A percentile compares a stretch with the other conserved stretches of the same genome.
Conservation (phyloP, 2,888 invertebrate species). For the Apamea anceps region DNA sequence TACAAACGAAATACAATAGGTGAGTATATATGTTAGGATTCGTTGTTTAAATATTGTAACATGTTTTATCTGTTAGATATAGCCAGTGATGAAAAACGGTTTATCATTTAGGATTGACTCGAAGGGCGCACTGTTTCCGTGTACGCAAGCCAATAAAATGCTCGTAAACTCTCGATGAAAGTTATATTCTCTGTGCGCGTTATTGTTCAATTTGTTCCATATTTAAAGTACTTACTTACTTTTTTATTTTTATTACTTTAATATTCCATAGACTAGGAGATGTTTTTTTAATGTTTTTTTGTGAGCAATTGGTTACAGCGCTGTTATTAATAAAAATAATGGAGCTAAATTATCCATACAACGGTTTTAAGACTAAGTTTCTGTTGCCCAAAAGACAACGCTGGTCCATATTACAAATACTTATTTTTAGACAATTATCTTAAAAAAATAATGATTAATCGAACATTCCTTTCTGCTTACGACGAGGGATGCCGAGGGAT, state of each 20-base stretch:
- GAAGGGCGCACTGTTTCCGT: constrained; percentile 54
- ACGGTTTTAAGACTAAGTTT: background rate
- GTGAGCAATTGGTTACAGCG: background rate
- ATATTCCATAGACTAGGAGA: background rate
- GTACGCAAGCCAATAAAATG: constrained; percentile 46
- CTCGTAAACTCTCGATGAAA: constrained; percentile 47
- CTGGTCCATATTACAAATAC: background rate
- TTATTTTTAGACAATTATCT: background rate
- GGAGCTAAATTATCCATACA: background rate
- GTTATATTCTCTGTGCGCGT: constrained; percentile 2
- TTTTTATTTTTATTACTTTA: background rate
- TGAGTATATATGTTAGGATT: constrained; percentile 47
- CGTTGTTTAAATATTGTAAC: constrained; percentile 34
- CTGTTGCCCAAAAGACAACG: background rate
- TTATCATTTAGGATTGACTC: constrained; percentile 59
- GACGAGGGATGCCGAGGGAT: background rate
- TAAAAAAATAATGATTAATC: background rate
- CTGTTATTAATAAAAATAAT: background rate
- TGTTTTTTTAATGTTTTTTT: background rate
- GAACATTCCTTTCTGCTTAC: background rate
- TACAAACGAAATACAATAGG: constrained; percentile 33
- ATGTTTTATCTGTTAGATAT: constrained; percentile 45
- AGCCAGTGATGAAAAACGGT: constrained; percentile 28
- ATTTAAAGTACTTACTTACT: background rate
- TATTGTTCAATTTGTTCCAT: constrained; percentile 26